Conservation (phyloP, 2,797 vertebrate genomes). For the Mormyrops attenuatus region DNA sequence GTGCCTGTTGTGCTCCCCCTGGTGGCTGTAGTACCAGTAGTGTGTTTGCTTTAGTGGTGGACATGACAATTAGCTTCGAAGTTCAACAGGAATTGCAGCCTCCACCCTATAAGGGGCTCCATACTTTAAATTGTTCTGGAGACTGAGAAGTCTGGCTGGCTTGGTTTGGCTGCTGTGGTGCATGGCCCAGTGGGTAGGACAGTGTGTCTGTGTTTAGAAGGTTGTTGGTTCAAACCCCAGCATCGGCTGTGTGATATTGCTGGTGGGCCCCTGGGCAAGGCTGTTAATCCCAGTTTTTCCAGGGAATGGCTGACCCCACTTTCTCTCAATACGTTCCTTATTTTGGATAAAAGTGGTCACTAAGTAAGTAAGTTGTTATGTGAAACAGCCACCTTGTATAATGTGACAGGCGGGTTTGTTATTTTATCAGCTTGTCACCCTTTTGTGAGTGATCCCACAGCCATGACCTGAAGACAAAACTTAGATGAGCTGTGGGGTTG, state of each 20-base stretch:
- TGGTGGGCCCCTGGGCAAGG: neutral
- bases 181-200: neutral
- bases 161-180: neutral
- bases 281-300: neutral
- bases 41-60: neutral
- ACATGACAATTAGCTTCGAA: neutral
- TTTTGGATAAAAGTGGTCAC: neutral
- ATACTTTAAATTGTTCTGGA: neutral
- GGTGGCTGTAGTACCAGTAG: neutral
- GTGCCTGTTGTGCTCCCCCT: neutral
- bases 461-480: neutral
- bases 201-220: neutral
- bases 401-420: neutral
- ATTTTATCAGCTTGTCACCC: neutral
- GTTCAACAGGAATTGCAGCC: neutral
- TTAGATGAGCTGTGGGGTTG: neutral
- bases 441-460: neutral
- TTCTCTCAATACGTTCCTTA: neutral
- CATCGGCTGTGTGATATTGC: neutral
- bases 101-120: no score
- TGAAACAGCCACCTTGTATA: neutral
- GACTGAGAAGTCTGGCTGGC: neutral
- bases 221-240: neutral
- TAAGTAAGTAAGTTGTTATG: neutral
- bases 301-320: neutral